phyloP scores from a whole-genome alignment of 2,888 invertebrate species.

The Craniophora ligustri region DNA sequence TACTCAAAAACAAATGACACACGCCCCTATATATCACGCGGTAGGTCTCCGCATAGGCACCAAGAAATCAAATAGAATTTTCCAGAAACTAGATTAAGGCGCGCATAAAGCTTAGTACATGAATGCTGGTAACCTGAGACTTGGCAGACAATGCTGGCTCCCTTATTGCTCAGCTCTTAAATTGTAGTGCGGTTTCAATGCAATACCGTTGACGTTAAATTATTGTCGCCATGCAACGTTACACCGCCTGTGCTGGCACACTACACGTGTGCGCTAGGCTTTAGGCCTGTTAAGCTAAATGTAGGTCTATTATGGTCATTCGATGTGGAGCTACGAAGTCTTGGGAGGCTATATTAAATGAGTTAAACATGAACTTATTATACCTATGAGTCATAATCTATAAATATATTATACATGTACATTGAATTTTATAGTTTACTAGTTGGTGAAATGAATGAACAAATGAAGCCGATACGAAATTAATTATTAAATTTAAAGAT shows the following conservation, averaged over 20 bases:
- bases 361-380: background rate
- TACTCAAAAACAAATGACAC: conserved; percentile 34
- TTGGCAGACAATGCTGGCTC: conserved; percentile 82
- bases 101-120: conserved; percentile 73
- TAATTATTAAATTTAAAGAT: too few relatives aligned
- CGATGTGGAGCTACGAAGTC: conserved; percentile 35
- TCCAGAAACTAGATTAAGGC: conserved; percentile 70
- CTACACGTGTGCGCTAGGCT: conserved; percentile 81
- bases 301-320: conserved; percentile 64
- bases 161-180: conserved; percentile 87
- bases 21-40: conserved; percentile 58
- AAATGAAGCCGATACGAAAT: too few relatives aligned
- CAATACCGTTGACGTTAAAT: conserved; percentile 86
- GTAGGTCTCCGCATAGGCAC: conserved; percentile 56
- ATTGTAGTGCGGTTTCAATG: conserved; percentile 87
- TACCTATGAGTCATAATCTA: too few relatives aligned
- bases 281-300: conserved; percentile 68
- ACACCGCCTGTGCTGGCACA: conserved; percentile 72
- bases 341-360: conserved; percentile 1
- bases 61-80: conserved; percentile 58
- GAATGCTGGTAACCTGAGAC: conserved; percentile 83
- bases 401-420: too few relatives aligned
- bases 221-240: conserved; percentile 84
- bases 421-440: too few relatives aligned
- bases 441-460: too few relatives aligned